Conservation (phyloP, 2,888 invertebrate species). For the Drosophila maculinotata region DNA sequence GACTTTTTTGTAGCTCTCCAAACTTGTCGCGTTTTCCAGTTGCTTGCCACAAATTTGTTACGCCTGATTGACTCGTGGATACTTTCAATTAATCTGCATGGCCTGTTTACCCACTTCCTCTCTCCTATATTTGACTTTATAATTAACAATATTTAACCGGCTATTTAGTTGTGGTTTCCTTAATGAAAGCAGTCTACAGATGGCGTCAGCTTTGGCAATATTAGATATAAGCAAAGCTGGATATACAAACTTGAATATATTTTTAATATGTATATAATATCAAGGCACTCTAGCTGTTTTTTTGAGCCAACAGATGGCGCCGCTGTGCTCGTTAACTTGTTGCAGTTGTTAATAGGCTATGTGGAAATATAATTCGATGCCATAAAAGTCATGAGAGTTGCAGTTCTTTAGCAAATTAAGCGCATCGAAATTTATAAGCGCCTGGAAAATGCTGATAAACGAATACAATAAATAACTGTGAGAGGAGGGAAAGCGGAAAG, state of each 20-base stretch:
- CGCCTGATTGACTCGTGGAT: constrained; percentile 51
- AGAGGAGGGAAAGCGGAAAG: not conserved
- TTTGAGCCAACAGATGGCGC: constrained; percentile 34
- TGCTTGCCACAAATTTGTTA: constrained; percentile 44
- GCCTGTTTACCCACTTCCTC: constrained; percentile 20
- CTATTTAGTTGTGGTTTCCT: not conserved
- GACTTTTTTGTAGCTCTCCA: constrained; percentile 17
- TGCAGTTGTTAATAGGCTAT: constrained; percentile 20
- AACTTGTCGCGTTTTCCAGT: constrained; percentile 56
- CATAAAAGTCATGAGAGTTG: constrained; percentile 64
- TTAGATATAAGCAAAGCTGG: too few relatives aligned
- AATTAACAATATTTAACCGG: constrained; percentile 3
- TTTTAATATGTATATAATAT: not conserved
- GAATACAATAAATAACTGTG: constrained; percentile 70
- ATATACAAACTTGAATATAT: too few relatives aligned
- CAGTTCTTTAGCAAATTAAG: constrained; percentile 66
- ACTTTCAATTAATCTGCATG: constrained; percentile 60
- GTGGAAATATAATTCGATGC: constrained; percentile 61
- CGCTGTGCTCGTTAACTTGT: constrained; percentile 1
- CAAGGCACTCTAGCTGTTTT: not conserved
- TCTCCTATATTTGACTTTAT: constrained; percentile 2
- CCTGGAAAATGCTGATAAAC: constrained; percentile 72
- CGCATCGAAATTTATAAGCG: constrained; percentile 65
- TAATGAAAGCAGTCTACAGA: not conserved
- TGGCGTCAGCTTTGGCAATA: too few relatives aligned